Evolutionary conservation across 2,888 invertebrate species (phyloP).

Genomic region (Cryptosula pallasiana): DNA sequence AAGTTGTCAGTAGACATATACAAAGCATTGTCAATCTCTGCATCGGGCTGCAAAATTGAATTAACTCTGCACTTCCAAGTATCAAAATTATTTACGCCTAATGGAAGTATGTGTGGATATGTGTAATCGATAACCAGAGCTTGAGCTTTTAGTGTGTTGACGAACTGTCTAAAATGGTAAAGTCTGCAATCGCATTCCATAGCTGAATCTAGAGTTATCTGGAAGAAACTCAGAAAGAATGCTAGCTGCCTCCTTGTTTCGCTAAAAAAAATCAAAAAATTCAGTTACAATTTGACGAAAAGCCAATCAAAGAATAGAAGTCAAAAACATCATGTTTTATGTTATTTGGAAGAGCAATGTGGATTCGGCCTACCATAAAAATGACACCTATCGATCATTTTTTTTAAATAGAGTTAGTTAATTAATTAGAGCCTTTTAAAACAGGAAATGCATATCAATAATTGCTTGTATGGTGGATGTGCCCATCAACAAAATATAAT

Average conservation of each 20-base stretch:
- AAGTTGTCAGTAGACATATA: not conserved
- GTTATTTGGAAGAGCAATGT: too few relatives aligned
- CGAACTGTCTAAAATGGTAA: not conserved
- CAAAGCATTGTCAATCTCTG: not conserved
- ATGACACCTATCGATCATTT: too few relatives aligned
- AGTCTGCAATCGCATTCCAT: not conserved
- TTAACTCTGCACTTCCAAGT: not conserved
- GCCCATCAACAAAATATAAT: too few relatives aligned
- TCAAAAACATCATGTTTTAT: too few relatives aligned
- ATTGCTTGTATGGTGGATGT: too few relatives aligned
- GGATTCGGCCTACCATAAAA: too few relatives aligned
- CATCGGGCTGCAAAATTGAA: not conserved
- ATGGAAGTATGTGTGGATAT: not conserved
- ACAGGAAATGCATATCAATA: too few relatives aligned
- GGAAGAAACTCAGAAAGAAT: not conserved
- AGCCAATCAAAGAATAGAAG: too few relatives aligned
- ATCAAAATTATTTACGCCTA: not conserved
- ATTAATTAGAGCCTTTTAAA: too few relatives aligned
- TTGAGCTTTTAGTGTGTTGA: not conserved
- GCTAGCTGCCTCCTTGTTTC: not conserved
- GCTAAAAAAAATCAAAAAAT: not conserved
- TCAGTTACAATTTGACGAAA: too few relatives aligned
- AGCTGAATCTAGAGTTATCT: not conserved
- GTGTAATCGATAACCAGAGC: not conserved
- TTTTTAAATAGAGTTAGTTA: too few relatives aligned